phyloP scores from a whole-genome alignment of 2,888 invertebrate genomes.

The Gryllus longicercus region DNA sequence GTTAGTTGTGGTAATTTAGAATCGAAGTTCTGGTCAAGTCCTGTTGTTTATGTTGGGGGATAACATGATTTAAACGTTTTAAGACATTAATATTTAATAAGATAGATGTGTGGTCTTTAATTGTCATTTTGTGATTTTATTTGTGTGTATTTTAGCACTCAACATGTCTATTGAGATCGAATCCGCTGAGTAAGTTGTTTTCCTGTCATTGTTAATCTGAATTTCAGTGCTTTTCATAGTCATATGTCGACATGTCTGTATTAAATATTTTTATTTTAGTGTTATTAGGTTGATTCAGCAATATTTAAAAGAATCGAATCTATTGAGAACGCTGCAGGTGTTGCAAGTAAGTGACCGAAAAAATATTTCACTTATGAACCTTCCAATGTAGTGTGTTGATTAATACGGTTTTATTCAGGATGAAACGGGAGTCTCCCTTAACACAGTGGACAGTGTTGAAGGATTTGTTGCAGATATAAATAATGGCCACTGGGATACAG shows the following conservation, averaged over 20 bases:
- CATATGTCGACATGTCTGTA: background rate
- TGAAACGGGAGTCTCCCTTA: conserved; percentile 95
- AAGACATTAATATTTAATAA: too few relatives aligned
- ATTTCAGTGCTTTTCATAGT: background rate
- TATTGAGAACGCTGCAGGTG: conserved; percentile 83
- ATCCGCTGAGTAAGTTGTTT: conserved; percentile 46
- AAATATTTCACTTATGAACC: background rate
- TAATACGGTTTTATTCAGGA: conserved; percentile 62
- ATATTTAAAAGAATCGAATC: conserved; percentile 95
- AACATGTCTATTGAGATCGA: conserved; percentile 58
- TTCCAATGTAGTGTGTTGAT: background rate
- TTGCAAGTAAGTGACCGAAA: conserved; percentile 65
- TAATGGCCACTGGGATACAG: conserved; percentile 98
- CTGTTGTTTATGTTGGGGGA: background rate
- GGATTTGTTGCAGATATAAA: conserved; percentile 96
- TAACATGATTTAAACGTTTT: background rate
- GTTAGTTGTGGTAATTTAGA: too few relatives aligned
- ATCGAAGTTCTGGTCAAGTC: too few relatives aligned
- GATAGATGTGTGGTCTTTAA: too few relatives aligned
- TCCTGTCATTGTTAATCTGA: background rate
- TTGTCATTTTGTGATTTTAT: background rate
- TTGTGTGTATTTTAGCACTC: background rate
- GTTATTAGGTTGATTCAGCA: conserved; percentile 97
- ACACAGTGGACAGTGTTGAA: conserved; percentile 98
- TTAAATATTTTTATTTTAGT: conserved; percentile 55